Conservation (phyloP, 2,888 invertebrate genomes). For the Fabriciana adippe region DNA sequence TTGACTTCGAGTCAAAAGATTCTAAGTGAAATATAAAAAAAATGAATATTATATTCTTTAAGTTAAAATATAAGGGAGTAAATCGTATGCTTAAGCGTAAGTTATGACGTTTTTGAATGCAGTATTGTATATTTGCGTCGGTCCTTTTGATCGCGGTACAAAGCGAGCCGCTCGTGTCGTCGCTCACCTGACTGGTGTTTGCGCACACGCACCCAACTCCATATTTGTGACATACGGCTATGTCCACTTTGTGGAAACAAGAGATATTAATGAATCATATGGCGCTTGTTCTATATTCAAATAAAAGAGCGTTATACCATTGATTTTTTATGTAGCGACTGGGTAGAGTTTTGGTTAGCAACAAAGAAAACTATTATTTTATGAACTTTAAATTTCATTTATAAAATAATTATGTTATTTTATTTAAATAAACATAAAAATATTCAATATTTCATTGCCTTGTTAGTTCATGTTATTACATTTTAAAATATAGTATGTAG, state of each 20-base stretch:
- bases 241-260: conserved; percentile 33
- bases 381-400: no score
- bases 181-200: conserved; percentile 75
- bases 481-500: no score
- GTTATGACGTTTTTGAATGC: conserved; percentile 27
- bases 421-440: no score
- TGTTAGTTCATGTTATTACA: no score
- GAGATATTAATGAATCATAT: conserved; percentile 37
- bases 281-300: conserved; percentile 14
- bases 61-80: not conserved
- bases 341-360: no score
- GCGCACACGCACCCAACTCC: conserved; percentile 41
- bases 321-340: not conserved
- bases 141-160: conserved; percentile 72
- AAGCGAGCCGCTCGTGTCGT: conserved; percentile 77
- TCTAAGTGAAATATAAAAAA: not conserved
- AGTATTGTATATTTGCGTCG: conserved; percentile 60
- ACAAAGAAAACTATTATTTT: no score
- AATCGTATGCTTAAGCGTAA: conserved; percentile 10
- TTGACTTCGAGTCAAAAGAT: conserved; percentile 12
- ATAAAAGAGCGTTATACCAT: not conserved
- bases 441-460: no score
- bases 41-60: conserved; percentile 4
- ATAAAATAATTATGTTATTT: no score
- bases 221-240: conserved; percentile 38